These are phyloP conservation scores for Drosophila nigrodunni DNA, from an alignment of 1,140 invertebrate genomes.

Conservation along the genomic window DNA sequence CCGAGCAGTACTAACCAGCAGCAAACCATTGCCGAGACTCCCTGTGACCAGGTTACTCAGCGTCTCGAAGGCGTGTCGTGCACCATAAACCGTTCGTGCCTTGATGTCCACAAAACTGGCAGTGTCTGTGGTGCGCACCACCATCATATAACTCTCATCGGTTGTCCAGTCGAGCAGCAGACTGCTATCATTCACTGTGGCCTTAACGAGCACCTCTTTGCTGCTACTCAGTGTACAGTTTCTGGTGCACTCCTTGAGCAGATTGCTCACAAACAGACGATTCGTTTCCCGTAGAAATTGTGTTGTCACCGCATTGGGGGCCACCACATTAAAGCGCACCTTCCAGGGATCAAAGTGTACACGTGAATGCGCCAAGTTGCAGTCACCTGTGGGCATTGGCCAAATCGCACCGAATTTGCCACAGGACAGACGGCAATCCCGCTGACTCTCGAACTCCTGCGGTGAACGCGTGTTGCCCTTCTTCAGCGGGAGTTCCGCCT, in stretches of 20 bases:
- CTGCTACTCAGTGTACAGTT: constrained; percentile 85
- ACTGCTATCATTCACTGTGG: constrained; percentile 85
- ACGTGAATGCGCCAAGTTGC: constrained; percentile 84
- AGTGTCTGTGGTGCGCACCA: constrained; percentile 86
- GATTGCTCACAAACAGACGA: constrained; percentile 86
- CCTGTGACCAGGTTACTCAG: constrained; percentile 88
- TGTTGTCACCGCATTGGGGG: constrained; percentile 84
- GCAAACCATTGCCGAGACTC: constrained; percentile 73
- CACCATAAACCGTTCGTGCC: constrained; percentile 90
- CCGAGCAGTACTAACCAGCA: constrained; percentile 84
- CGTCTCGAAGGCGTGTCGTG: constrained; percentile 91
- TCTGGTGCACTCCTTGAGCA: constrained; percentile 86
- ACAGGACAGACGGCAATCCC: constrained; percentile 88
- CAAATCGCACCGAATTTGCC: constrained; percentile 89
- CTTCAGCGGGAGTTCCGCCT: constrained; percentile 12
- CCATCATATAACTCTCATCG: constrained; percentile 88
- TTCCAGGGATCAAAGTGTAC: constrained; percentile 86
- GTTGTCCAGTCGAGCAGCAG: constrained; percentile 87
- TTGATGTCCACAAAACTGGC: constrained; percentile 86
- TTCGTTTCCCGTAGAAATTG: constrained; percentile 86
- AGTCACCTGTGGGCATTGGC: constrained; percentile 88
- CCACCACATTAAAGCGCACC: constrained; percentile 86
- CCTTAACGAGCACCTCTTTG: constrained; percentile 86
- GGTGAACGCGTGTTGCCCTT: constrained; percentile 12
- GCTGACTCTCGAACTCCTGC: constrained; percentile 83